Conservation (phyloP, 2,797 vertebrate genomes). For the Onychomys torridus region DNA sequence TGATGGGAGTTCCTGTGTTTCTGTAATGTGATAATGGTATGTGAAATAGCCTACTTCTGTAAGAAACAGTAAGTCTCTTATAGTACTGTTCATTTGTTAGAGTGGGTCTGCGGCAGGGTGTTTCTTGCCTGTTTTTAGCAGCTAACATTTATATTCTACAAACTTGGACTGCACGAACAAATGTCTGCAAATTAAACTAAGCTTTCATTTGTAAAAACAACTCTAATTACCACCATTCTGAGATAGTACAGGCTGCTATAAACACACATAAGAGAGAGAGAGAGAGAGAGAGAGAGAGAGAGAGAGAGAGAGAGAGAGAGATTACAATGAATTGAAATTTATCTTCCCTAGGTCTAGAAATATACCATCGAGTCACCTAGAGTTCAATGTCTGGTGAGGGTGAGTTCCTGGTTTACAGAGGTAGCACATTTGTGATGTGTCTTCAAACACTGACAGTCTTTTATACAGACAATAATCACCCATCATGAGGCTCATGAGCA, state of each 20-base stretch:
- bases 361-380: rapidly evolving
- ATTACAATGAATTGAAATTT: neutral
- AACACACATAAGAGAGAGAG: neutral
- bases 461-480: neutral
- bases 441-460: neutral
- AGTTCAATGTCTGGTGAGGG: neutral
- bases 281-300: too few relatives aligned
- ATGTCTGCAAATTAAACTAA: neutral
- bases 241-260: neutral
- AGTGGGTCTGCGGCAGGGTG: neutral
- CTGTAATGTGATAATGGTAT: neutral
- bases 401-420: neutral
- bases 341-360: neutral
- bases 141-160: neutral
- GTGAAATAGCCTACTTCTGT: neutral
- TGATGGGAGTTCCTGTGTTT: neutral
- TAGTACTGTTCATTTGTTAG: neutral
- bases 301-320: neutral
- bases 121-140: neutral
- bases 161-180: neutral
- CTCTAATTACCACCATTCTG: neutral
- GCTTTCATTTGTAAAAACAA: neutral
- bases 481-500: neutral
- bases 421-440: too few relatives aligned
- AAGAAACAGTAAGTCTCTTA: neutral